Evolutionary conservation across 2,113 vertebrate genomes (phyloP).

Genomic region (Neolamprologus variostigma): DNA sequence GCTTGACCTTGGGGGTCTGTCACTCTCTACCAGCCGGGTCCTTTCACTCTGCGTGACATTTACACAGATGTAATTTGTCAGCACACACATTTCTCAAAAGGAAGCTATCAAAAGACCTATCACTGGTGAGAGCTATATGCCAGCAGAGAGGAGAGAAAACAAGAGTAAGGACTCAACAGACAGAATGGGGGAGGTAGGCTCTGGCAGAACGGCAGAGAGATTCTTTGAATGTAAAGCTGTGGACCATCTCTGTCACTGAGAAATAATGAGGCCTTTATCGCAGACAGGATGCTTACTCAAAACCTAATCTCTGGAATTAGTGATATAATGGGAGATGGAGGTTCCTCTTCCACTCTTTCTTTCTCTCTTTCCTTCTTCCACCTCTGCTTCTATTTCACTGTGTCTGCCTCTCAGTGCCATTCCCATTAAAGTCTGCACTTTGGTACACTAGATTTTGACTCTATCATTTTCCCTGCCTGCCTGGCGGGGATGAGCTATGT

Average conservation of each 20-base stretch:
- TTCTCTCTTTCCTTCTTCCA: neutral
- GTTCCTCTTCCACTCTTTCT: slow-evolving; percentile 20
- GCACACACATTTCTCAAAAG: slow-evolving; percentile 44
- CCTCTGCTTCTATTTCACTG: neutral
- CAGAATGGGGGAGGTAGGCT: neutral
- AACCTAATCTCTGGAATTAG: slow-evolving; percentile 57
- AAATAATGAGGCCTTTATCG: slow-evolving; percentile 69
- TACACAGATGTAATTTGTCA: slow-evolving; percentile 64
- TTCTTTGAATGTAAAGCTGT: slow-evolving; percentile 13
- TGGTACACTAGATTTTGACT: slow-evolving; percentile 43
- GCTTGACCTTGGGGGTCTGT: slow-evolving; percentile 20
- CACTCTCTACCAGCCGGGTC: neutral
- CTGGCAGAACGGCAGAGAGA: neutral
- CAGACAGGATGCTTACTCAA: slow-evolving; percentile 51
- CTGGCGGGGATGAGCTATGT: slow-evolving; percentile 44
- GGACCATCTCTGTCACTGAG: slow-evolving; percentile 50
- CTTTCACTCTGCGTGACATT: slow-evolving; percentile 55
- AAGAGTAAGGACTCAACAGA: neutral
- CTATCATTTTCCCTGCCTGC: slow-evolving; percentile 42
- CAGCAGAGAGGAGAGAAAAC: neutral
- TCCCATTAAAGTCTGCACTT: slow-evolving; percentile 46
- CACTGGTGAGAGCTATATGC: slow-evolving; percentile 25
- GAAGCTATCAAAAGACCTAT: slow-evolving; percentile 51
- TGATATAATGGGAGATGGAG: slow-evolving; percentile 44
- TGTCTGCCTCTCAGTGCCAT: slow-evolving; percentile 27